Evolutionary conservation across 2,888 invertebrate genomes (phyloP), one percentile per base, ranked within the genome.

Genomic region (Apodemia mormo): DNA sequence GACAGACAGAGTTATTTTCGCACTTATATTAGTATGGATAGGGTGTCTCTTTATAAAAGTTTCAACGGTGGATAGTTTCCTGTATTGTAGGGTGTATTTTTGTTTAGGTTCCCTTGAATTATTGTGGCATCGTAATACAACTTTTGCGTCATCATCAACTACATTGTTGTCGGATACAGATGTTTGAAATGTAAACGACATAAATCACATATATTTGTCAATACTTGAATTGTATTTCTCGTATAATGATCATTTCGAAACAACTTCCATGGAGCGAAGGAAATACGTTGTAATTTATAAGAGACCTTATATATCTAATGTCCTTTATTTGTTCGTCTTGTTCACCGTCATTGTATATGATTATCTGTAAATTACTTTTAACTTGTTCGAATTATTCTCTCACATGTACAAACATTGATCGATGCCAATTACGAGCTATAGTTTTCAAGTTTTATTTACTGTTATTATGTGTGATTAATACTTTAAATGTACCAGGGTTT

Each of bases 251-350:
- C 72, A 77, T 90, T 86, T 84, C 76, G 85, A 81, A 87, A 90
- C 71, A 74, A 81, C 80, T 85, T 84, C 82, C 81, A 80, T 78
- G 74, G 76, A 68, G 66, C 75, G 69, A 70, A 82, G 83, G 81
- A 86, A 83, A 85, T 83, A 82, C 81, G 80, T 49, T 71, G 84
- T 82, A 88, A 87, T 89, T 89, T 85, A 79, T 84, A 83, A 81
- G 82, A 84, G 84, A 84, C 83, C 80, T 87, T 85, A 84, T 81
- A 81, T 81, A 82, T 68, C 75, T 85, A 86, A 83, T 84, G 84
- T 76, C 75, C 81, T 85, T 84, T 85, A 82, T 86, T 82, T 81
- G 81, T 80, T 78, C 77, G 76, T 72, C 65, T 79, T 82, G 81
- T 71, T 69, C 77, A 40, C 54, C 45, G 71, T 70, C 30, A 43